Evolutionary conservation across 1,140 invertebrate genomes (phyloP).

Genomic region (Hyposmocoma kahamanoa): DNA sequence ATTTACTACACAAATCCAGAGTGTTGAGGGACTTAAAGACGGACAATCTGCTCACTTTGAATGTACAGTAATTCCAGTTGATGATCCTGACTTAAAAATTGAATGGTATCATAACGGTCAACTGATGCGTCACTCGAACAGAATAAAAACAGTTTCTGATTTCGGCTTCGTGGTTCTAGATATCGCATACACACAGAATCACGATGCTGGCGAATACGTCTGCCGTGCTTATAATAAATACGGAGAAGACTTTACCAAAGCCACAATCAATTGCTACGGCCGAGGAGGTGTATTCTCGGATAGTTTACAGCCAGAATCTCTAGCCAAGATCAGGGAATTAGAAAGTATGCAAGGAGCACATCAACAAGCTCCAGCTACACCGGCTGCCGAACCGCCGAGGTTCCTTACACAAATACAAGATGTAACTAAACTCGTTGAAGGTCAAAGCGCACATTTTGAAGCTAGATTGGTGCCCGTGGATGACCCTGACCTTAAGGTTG

Average conservation of each 20-base stretch:
- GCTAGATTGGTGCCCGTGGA: constrained; percentile 91
- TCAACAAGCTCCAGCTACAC: constrained; percentile 76
- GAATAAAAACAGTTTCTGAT: constrained; percentile 95
- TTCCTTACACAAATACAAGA: constrained; percentile 92
- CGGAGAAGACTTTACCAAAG: constrained; percentile 90
- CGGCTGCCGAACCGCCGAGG: constrained; percentile 87
- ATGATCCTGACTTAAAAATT: constrained; percentile 94
- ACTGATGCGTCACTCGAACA: constrained; percentile 88
- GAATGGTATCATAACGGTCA: constrained; percentile 97
- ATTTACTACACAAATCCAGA: constrained; percentile 89
- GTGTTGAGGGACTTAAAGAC: constrained; percentile 89
- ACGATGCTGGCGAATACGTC: constrained; percentile 94
- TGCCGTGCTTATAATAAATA: constrained; percentile 93
- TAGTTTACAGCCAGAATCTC: constrained; percentile 94
- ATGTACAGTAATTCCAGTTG: constrained; percentile 92
- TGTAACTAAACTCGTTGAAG: constrained; percentile 89
- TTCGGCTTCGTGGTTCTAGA: constrained; percentile 97
- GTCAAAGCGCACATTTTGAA: constrained; percentile 96
- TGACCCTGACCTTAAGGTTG: constrained; percentile 94
- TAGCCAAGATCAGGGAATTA: constrained; percentile 91
- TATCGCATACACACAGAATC: constrained; percentile 93
- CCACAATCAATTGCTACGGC: constrained; percentile 87
- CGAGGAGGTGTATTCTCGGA: constrained; percentile 94
- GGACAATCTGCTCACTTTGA: constrained; percentile 95
- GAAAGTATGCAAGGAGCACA: constrained; percentile 81